Base-by-base conservation (phyloP, 2,888 invertebrate species). In the Choreutis nemorana region DNA sequence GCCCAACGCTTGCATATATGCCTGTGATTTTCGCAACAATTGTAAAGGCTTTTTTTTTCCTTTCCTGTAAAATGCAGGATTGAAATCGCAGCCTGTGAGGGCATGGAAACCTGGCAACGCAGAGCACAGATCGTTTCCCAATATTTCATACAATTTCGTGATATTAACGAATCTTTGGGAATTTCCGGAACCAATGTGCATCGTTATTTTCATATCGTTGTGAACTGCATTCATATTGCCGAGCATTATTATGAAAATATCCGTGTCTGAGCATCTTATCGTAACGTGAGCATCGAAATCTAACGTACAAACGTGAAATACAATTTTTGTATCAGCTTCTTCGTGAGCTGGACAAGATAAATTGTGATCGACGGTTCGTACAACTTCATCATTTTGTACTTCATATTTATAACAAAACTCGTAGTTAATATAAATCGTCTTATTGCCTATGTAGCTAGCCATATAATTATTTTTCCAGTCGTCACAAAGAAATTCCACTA, bases 71-170 rank as follows among this genome's bases (percentile, higher is more conserved):
- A 41, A 42, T 20, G 45, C 39, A 22, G 41, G 38, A 6, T 33
- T 46, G 28, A 37, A 48, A 31, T 50, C 45, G 26, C 51, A 51
- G 12, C 50, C 51, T 5, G 47, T 51, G 9, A 44, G 16, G 7
- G 55, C 53, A 28, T 56, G 52, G 23, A 50, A 46, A 16, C 34
- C 38, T 16, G 52, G 48, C 32, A 54, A 24, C 23, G 42, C 40
- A 34, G 34, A 29, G 12, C 28, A 48, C 29, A 48, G 31, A 15
- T 24, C 24, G 16, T 14, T 3, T 4, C 48, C 51, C 20, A 55
- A 33, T 18, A 33, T 36, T 34, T 35, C 22, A 32, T 41, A 30
- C 26, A 52, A 8, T 28, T 39, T 25, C 12, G 31, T 40, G 21
- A 50, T 26, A 33, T 42, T 35, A 24, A 39, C 41, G 15, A 35